phyloP scores from a whole-genome alignment of 1,140 invertebrate species.

The Harlomillsia oculata region DNA sequence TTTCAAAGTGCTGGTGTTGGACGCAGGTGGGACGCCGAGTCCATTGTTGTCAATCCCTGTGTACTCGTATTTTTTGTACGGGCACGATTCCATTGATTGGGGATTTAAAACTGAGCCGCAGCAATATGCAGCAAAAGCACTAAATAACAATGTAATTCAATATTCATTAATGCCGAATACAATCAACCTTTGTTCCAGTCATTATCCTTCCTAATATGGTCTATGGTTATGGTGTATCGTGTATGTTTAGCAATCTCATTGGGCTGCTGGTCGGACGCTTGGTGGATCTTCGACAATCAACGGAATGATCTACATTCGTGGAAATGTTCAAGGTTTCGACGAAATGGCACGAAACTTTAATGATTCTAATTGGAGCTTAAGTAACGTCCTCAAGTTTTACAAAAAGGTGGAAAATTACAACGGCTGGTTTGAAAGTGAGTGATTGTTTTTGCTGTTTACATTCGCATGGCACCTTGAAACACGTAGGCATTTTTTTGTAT shows the following conservation, averaged over 20 bases:
- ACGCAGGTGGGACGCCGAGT: slow-evolving; percentile 42
- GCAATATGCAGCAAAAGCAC: slow-evolving; percentile 1
- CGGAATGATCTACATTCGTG: slow-evolving; percentile 56
- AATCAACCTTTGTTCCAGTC: not conserved
- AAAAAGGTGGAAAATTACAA: slow-evolving; percentile 26
- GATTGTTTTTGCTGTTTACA: no score
- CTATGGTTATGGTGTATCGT: not conserved
- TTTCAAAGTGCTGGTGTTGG: slow-evolving; percentile 39
- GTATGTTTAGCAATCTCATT: not conserved
- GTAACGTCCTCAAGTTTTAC: slow-evolving; percentile 10
- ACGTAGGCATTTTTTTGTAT: no score
- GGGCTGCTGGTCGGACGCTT: slow-evolving; percentile 8
- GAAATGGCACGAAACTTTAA: slow-evolving; percentile 5
- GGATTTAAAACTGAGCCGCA: slow-evolving; percentile 31
- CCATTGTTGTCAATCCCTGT: slow-evolving; percentile 9
- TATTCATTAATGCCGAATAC: no score
- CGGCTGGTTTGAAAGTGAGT: not conserved
- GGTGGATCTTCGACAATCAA: slow-evolving; percentile 51
- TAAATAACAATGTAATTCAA: slow-evolving; percentile 18
- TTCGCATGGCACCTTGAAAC: no score
- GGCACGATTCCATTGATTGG: slow-evolving; percentile 26
- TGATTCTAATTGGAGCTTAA: slow-evolving; percentile 15
- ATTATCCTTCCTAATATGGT: not conserved
- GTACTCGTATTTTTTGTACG: slow-evolving; percentile 10
- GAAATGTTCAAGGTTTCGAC: slow-evolving; percentile 35